Evolutionary conservation across 2,113 vertebrate species (phyloP), one percentile per base, ranked within the genome.

Genomic region (Cygnus buccinator): DNA sequence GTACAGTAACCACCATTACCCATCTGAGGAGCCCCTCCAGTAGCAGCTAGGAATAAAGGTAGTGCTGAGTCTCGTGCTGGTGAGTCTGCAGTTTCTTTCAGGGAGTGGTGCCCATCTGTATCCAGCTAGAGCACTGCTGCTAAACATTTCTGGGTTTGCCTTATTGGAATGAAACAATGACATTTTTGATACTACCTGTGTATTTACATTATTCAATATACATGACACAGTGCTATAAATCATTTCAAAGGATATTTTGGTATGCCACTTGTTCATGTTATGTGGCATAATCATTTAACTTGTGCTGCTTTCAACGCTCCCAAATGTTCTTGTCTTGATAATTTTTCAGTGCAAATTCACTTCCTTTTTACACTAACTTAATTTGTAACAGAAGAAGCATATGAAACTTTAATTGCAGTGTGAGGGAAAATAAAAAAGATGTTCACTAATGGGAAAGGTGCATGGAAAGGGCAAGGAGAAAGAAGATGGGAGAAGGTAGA

Each of bases 61-160:
- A 28, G 9, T 61, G 81, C 5, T 21, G 19, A 15, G 13, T 50
- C 22, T 46, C 1, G 0, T 37, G 4, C 31, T 83, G 62, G 37
- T 41, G 39, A 52, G 28, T 76, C 58, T 83, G 28, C 8, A 31
- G 33, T 68, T 87, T 4, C 4, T 81, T 31, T 55, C 18, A 25
- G 17, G 57, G 16, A 26, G 14, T 35, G 25, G 17, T 63, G 26
- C 25, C 21, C 29, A 44, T 19, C 33, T 68, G 23, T 50, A 22
- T 73, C 41, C 26, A 9, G 19, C 44, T 26, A 55, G 8, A 9
- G 22, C 16, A 1, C 19, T 17, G 71, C 46, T 50, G 87, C 75
- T 50, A 55, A 83, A 73, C 13, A 8, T 6, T 7, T 52, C 39
- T 29, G 33, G 72, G 16, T 65, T 76, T 76, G 39, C 43, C 74